These are phyloP conservation scores for Agraylea sexmaculata DNA, from an alignment of 1,140 invertebrate genomes.

Conservation along the genomic window DNA sequence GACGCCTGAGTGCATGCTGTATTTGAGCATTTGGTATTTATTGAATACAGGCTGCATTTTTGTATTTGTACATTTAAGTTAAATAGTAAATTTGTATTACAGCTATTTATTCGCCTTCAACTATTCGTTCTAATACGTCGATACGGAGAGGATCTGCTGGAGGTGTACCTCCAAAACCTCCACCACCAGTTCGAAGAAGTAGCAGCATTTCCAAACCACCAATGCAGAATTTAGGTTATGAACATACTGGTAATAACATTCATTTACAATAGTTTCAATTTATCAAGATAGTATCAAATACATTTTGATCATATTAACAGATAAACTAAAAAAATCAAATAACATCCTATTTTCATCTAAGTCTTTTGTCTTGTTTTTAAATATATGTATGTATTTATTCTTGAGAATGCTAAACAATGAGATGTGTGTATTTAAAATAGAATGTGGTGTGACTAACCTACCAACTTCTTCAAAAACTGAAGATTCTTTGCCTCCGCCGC, in stretches of 20 bases:
- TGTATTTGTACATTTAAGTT: conserved; percentile 2
- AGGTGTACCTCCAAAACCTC: conserved; percentile 47
- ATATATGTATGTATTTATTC: too few species aligned
- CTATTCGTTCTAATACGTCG: conserved; percentile 27
- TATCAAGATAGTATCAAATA: neutral
- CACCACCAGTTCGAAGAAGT: conserved; percentile 73
- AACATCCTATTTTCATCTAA: too few species aligned
- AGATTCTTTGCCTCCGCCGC: conserved; percentile 71
- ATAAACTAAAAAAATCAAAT: too few species aligned
- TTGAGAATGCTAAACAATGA: too few species aligned
- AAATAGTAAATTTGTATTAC: conserved; percentile 1
- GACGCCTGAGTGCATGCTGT: neutral
- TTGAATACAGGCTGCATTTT: neutral
- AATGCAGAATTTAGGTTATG: conserved; percentile 4
- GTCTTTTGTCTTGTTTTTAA: too few species aligned
- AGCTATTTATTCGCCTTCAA: conserved; percentile 19
- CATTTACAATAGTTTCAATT: neutral
- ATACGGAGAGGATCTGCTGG: conserved; percentile 32
- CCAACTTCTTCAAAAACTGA: conserved; percentile 9
- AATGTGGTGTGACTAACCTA: too few species aligned
- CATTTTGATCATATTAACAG: neutral
- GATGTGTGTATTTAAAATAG: too few species aligned
- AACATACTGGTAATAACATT: too few species aligned
- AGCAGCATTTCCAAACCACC: conserved; percentile 58
- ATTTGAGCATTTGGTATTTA: conserved; percentile 1